Conservation (phyloP, 2,113 vertebrate species). For the Pseudois nayaur region DNA sequence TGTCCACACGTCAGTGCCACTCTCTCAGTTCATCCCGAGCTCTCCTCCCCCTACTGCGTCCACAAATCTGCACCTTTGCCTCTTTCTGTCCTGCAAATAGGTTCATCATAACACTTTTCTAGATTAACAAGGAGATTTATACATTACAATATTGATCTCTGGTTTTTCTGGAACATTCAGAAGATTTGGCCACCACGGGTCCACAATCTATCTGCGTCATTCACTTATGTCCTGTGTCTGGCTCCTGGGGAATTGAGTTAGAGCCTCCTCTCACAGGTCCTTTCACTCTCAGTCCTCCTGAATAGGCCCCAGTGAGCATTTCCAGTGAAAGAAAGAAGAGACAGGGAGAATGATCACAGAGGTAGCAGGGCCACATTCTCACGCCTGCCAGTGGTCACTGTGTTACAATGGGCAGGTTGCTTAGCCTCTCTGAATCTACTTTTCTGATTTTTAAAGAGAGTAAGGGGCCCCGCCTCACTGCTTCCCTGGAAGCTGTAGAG, state of each 20-base stretch:
- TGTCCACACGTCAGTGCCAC: rapidly evolving
- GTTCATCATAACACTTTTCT: neutral
- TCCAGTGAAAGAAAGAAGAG: neutral
- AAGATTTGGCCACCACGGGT: neutral
- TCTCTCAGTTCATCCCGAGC: neutral
- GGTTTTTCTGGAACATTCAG: neutral
- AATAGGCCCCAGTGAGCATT: neutral
- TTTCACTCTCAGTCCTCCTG: neutral
- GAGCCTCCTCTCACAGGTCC: neutral
- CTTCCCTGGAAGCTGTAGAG: neutral
- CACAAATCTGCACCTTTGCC: neutral
- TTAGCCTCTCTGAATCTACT: neutral
- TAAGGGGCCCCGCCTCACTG: neutral
- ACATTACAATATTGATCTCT: neutral
- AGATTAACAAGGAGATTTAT: neutral
- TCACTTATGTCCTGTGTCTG: neutral
- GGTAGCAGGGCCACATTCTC: neutral
- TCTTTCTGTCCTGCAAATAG: neutral
- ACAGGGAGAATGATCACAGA: neutral
- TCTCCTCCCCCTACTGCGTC: neutral
- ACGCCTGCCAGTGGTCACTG: neutral
- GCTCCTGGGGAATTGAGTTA: neutral
- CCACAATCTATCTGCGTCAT: neutral
- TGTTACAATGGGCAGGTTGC: neutral
- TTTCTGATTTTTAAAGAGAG: neutral